Base-by-base conservation (phyloP, 37 sponge, comb jelly and placozoan genomes). In the Dysidea cf. avara region DNA sequence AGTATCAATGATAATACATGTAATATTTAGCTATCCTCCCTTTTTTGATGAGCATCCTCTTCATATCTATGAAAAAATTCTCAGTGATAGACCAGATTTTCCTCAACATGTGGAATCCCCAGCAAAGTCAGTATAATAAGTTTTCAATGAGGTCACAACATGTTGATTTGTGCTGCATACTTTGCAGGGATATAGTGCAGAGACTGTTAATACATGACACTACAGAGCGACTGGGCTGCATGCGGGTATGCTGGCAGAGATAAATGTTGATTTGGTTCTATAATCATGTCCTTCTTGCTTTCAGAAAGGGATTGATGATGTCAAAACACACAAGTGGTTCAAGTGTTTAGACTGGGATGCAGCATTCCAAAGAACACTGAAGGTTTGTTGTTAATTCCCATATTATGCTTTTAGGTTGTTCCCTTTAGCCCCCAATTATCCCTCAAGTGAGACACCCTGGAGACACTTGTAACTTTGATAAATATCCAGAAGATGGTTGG, bases 21-120 rank as follows among this genome's bases (percentile, higher is more conserved):
- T n/a, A n/a, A n/a, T n/a, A n/a, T n/a, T 4, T 66, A 95, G 96
- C 28, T 96, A 91, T 37, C 96, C 96, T 0, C 96, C 96, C 35
- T 96, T 96, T 64, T 96, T 88, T 71, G 96, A 96, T 33, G 96
- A 96, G 64, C 94, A 91, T 48, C 92, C 89, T 0, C 88, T 91
- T 60, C 71, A 86, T 54, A 91, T 90, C 16, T 96, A 96, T 62
- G 96, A 96, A 84, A 96, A 96, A 71, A 91, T 96, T 28, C 72
- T 96, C 0, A 86, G 81, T n/a, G 84, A 84, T 3, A 77, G 78
- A 51, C 71, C 88, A 3, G 96, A 96, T n/a, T 96, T 80, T 69
- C 88, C 96, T 5, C 76, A 70, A 25, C 77, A 79, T 31, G 52
- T 96, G 36, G 89, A 88, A 3, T 61, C 74, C 13, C 75, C 46